Evolutionary conservation across 2,113 vertebrate genomes (phyloP).

Genomic region (Lanius collurio): DNA sequence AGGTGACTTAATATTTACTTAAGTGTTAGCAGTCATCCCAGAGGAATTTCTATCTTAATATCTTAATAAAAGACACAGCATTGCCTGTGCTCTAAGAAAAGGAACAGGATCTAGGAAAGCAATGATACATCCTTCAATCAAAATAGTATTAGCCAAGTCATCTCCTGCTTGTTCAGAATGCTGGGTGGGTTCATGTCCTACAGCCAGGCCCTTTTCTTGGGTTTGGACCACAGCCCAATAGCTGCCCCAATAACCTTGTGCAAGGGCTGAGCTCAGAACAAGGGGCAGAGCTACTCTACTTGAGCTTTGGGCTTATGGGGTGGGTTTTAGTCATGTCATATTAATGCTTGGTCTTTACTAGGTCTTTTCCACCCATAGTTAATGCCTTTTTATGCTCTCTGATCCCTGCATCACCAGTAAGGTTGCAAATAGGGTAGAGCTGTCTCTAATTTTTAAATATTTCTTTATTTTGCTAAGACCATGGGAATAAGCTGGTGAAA

Average conservation of each 20-base stretch:
- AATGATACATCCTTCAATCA: fast-evolving
- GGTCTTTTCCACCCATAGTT: neutral
- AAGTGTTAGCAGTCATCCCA: neutral
- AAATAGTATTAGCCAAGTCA: neutral
- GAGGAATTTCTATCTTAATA: neutral
- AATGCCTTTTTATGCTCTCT: neutral
- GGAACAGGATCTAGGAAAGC: neutral
- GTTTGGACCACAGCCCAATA: neutral
- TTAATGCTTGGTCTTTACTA: neutral
- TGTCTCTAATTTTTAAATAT: neutral
- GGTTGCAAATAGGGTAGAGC: fast-evolving
- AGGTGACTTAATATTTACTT: neutral
- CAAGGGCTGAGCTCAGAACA: neutral
- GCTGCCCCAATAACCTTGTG: neutral
- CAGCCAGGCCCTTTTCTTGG: neutral
- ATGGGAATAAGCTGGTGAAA: neutral
- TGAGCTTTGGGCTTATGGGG: neutral
- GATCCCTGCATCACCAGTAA: neutral
- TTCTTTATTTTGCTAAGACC: neutral
- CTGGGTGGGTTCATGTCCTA: neutral
- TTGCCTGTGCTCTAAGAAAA: neutral
- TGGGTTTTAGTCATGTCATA: neutral
- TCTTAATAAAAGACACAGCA: neutral
- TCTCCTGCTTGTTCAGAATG: neutral
- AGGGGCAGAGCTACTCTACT: neutral